Percentiles rank a stretch among this genome's conserved stretches.
phyloP scores from a whole-genome alignment of 2,888 invertebrate genomes.

The Lydus trimaculatus region DNA sequence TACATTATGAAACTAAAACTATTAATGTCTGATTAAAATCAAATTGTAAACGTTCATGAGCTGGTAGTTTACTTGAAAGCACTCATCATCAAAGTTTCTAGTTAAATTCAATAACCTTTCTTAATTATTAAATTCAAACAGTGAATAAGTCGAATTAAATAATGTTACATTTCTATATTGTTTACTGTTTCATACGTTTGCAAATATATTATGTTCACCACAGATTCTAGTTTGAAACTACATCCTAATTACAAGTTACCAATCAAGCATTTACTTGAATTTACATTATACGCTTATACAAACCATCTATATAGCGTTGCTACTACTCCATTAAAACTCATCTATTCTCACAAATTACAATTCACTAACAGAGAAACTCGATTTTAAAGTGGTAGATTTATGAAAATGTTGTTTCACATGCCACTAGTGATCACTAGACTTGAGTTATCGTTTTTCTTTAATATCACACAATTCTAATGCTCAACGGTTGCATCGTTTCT shows the following conservation, averaged over 20 bases:
- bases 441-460: too few relatives aligned
- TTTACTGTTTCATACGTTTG: not conserved
- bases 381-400: too few relatives aligned
- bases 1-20: slow-evolving; percentile 18
- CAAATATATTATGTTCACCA: not conserved
- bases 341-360: not conserved
- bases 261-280: slow-evolving; percentile 1
- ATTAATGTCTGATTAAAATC: slow-evolving; percentile 30
- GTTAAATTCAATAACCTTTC: slow-evolving; percentile 26
- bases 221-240: not conserved
- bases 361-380: not conserved
- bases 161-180: not conserved
- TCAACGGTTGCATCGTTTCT: too few relatives aligned
- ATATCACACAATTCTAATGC: too few relatives aligned
- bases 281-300: not conserved
- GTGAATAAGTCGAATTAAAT: not conserved
- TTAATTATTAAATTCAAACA: slow-evolving; percentile 28
- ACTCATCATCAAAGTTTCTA: slow-evolving; percentile 21
- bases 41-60: slow-evolving; percentile 30
- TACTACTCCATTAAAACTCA: not conserved
- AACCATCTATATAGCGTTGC: not conserved
- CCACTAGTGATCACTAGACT: too few relatives aligned
- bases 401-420: too few relatives aligned
- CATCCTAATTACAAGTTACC: not conserved
- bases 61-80: slow-evolving; percentile 22